These are phyloP conservation scores for Leptodirus hochenwartii DNA, from an alignment of 2,888 invertebrate species.

Conservation along the genomic window DNA sequence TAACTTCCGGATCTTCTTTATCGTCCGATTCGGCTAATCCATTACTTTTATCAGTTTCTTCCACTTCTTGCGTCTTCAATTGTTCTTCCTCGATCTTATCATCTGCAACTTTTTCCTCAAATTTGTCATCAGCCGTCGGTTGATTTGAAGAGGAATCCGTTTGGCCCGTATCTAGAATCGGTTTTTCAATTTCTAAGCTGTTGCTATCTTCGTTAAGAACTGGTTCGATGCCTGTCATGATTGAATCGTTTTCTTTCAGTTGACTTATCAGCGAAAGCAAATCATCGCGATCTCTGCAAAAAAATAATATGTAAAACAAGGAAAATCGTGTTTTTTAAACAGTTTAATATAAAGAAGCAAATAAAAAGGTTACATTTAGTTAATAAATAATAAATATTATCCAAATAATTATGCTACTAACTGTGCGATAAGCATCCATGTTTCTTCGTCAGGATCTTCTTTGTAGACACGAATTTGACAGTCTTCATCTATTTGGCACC, in stretches of 20 bases:
- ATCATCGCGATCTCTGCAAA: constrained; percentile 40
- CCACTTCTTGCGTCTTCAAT: constrained; percentile 13
- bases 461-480: constrained; percentile 83
- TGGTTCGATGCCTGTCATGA: constrained; percentile 32
- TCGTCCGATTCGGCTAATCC: constrained; percentile 22
- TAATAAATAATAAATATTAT: constrained; percentile 2
- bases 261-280: constrained; percentile 60
- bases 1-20: constrained; percentile 30
- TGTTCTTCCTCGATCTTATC: constrained; percentile 17
- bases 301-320: constrained; percentile 7
- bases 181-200: constrained; percentile 36
- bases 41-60: constrained; percentile 12
- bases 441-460: constrained; percentile 92
- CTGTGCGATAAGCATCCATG: constrained; percentile 85
- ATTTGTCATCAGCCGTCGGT: no score
- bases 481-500: constrained; percentile 79
- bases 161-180: constrained; percentile 36
- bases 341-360: background rate
- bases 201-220: constrained; percentile 46
- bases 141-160: constrained; percentile 16
- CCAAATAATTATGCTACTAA: constrained; percentile 24
- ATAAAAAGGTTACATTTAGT: background rate
- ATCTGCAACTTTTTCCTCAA: constrained; percentile 10
- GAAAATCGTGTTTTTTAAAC: background rate
- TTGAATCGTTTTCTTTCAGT: constrained; percentile 51